Evolutionary conservation across 2,113 vertebrate genomes (phyloP).

Genomic region (Gavialis gangeticus): DNA sequence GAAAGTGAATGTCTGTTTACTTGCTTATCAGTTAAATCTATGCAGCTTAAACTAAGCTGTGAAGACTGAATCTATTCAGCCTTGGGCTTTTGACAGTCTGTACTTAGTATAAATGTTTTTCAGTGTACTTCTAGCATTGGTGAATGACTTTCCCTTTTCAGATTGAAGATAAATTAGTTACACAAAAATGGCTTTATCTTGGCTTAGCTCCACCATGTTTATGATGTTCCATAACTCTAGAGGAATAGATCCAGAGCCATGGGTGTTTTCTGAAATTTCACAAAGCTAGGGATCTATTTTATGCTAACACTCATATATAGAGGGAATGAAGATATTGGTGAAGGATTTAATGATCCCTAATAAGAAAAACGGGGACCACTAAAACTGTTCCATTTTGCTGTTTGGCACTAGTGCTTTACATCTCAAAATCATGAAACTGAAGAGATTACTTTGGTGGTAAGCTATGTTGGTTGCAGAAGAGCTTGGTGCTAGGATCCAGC

Average conservation of each 20-base stretch:
- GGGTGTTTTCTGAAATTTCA: too few species aligned
- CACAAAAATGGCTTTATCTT: not conserved
- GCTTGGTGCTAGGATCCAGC: not conserved
- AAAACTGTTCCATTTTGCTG: fast-evolving
- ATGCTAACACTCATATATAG: too few species aligned
- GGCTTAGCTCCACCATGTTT: not conserved
- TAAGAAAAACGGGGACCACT: too few species aligned
- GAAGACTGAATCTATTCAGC: too few species aligned
- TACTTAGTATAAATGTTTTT: not conserved
- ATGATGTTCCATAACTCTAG: not conserved
- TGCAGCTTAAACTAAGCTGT: too few species aligned
- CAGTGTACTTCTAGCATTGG: not conserved
- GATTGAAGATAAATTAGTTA: not conserved
- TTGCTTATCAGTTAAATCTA: too few species aligned
- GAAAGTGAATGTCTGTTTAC: too few species aligned
- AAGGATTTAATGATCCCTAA: too few species aligned
- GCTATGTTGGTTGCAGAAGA: not conserved
- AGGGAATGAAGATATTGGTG: too few species aligned
- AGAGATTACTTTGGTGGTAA: not conserved
- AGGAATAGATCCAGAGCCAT: not conserved
- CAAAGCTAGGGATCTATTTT: too few species aligned
- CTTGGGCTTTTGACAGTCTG: too few species aligned
- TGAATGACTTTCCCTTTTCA: not conserved
- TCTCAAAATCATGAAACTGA: not conserved
- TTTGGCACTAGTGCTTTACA: fast-evolving